Evolutionary conservation across 2,113 vertebrate species (phyloP), one percentile per base, ranked within the genome.

Genomic region (Serinus canaria): DNA sequence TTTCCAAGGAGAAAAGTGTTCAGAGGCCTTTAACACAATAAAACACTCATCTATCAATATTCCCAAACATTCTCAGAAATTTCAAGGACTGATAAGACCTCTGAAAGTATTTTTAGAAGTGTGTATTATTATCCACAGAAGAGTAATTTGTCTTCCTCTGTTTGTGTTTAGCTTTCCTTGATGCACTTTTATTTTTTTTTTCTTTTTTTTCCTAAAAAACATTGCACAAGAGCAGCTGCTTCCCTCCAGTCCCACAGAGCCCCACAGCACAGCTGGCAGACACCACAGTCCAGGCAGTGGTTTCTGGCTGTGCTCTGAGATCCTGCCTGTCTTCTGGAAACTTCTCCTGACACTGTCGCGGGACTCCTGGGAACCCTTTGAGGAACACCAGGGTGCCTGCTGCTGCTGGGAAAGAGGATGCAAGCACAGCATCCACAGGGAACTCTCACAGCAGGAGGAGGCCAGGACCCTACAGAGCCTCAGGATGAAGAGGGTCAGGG

Each of bases 21-120:
- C 64, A 83, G 68, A 70, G 64, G 18, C 41, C 73, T 90, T 87
- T 83, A 67, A 70, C 27, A 27, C 27, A 74, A 47, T 56, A 62
- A 69, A 28, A 41, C 4, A 52, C 11, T 75, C 69, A 56, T 64
- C 49, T 56, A 78, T 82, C 62, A 87, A 43, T 52, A 82, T 67
- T 78, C 84, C 82, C 35, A 81, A 91, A 67, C 39, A 74, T 84
- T 82, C 81, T 91, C n/a, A 89, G 78, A 89, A 87, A 87, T 82
- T 92, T 92, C 56, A 95, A 94, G 92, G 90, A 78, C 92, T 52
- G 60, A 75, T 91, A 94, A 91, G 74, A 41, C 81, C 47, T 56
- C 37, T 63, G 11, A 43, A 82, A 91, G 23, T 95, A 95, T 91
- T 96, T 96, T 96, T 95, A 94, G 92, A 75, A 87, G 39, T 13